phyloP scores from a whole-genome alignment of 1,140 invertebrate species.

The Papilio xuthus region DNA sequence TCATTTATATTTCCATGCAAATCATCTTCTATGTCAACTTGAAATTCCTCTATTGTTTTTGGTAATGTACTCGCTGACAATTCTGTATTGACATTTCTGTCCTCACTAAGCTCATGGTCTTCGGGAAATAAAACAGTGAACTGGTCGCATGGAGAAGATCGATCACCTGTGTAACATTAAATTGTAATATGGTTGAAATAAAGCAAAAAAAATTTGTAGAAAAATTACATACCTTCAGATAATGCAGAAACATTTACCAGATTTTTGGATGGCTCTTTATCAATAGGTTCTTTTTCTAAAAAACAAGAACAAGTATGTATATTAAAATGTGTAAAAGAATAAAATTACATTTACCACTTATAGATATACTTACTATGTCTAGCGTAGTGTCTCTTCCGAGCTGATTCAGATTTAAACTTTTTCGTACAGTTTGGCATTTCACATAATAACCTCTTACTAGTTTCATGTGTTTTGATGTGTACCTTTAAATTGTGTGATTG shows the following conservation, averaged over 20 bases:
- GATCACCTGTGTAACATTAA: not conserved
- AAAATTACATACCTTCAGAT: constrained; percentile 3
- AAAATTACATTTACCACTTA: not conserved
- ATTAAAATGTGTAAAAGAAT: not conserved
- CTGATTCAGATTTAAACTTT: constrained; percentile 60
- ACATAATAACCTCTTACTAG: constrained; percentile 54
- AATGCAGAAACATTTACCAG: not conserved
- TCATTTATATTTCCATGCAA: constrained; percentile 37
- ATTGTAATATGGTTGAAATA: not conserved
- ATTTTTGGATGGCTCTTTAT: not conserved
- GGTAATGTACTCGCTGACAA: not conserved
- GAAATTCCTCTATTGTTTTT: not conserved
- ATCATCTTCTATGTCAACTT: constrained; percentile 32
- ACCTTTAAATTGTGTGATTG: constrained; percentile 71
- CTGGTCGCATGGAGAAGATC: not conserved
- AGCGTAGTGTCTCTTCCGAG: constrained; percentile 61
- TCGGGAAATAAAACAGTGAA: not conserved
- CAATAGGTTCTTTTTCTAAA: not conserved
- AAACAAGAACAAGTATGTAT: not conserved
- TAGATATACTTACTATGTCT: constrained; percentile 56
- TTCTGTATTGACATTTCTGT: not conserved
- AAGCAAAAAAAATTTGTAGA: not conserved
- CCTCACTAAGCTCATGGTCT: constrained; percentile 2
- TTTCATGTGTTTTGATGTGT: constrained; percentile 61
- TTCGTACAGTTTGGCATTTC: constrained; percentile 55